These are phyloP conservation scores for Saimiri boliviensis DNA, from an alignment of 2,113 vertebrate genomes.

Conservation along the genomic window DNA sequence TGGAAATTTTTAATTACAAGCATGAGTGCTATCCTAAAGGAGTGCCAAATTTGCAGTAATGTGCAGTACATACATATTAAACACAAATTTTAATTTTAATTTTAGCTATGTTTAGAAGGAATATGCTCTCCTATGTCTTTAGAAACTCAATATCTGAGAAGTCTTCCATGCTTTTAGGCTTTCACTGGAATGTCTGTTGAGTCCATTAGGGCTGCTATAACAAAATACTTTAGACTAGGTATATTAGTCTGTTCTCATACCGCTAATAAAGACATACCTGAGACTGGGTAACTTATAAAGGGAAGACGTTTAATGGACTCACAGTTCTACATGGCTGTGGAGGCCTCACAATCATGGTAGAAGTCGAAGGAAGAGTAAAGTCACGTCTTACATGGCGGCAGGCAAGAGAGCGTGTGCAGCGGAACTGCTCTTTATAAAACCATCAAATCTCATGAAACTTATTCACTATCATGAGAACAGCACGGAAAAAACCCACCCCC, in stretches of 20 bases:
- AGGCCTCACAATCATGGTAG: no score
- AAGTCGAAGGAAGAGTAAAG: no score
- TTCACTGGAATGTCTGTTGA: neutral
- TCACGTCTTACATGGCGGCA: no score
- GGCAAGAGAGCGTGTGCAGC: no score
- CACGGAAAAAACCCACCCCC: rapidly evolving
- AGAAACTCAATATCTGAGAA: neutral
- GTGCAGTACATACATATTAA: neutral
- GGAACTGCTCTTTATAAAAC: no score
- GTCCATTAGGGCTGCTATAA: neutral
- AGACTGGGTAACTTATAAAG: no score
- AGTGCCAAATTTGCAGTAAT: neutral
- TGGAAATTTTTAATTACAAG: conserved; percentile 48
- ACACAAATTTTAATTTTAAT: conserved; percentile 1
- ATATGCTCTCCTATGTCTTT: neutral
- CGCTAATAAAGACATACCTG: no score
- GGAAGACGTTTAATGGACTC: no score
- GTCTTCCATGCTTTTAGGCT: neutral
- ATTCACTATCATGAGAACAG: no score
- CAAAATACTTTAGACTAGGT: neutral
- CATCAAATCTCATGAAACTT: no score
- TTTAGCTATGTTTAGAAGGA: neutral
- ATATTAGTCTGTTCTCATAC: no score
- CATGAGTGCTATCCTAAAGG: neutral
- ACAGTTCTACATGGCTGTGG: no score